Conservation (phyloP, 2,113 vertebrate genomes). For the Anolis sagrei region DNA sequence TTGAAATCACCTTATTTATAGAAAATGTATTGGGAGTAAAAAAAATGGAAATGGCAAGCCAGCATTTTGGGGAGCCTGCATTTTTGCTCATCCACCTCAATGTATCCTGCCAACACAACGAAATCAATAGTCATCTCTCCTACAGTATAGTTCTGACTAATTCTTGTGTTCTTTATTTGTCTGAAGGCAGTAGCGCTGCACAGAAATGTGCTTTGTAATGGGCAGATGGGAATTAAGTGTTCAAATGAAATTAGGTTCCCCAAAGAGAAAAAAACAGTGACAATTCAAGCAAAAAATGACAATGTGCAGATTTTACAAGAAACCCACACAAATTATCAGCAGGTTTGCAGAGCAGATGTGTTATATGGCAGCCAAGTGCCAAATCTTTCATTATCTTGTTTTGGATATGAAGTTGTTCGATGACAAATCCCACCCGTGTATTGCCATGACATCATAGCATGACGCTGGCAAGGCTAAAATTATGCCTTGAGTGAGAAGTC, state of each 20-base stretch:
- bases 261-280: not conserved
- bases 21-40: slow-evolving; percentile 51
- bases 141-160: not conserved
- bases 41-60: slow-evolving; percentile 55
- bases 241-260: not conserved
- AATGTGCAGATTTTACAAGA: not conserved
- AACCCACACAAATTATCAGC: not conserved
- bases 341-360: not conserved
- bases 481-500: not conserved
- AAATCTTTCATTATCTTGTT: not conserved
- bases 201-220: not conserved
- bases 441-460: not conserved
- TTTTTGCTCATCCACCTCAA: not conserved
- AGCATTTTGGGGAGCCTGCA: slow-evolving; percentile 25
- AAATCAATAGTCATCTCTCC: not conserved
- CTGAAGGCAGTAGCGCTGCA: not conserved
- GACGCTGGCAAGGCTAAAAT: not conserved
- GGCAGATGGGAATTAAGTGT: not conserved
- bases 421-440: not conserved
- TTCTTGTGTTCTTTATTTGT: slow-evolving; percentile 13
- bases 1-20: slow-evolving; percentile 43
- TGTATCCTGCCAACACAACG: not conserved
- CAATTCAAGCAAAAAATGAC: not conserved
- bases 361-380: not conserved
- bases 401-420: not conserved